Conservation (phyloP, 2,113 vertebrate genomes). For the Oreotrochilus melanogaster region DNA sequence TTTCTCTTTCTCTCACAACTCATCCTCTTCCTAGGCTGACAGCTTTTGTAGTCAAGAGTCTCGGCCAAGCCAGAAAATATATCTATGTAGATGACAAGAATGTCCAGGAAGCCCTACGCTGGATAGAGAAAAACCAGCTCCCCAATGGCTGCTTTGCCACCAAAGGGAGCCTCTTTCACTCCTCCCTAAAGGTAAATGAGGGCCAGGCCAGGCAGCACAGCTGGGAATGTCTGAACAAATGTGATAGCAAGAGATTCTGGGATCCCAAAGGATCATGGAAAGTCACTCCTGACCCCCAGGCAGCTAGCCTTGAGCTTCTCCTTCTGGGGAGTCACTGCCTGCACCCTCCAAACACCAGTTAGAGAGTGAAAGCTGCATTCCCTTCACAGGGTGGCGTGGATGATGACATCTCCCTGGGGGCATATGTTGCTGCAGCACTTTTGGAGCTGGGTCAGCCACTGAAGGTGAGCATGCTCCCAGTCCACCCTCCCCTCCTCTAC, state of each 20-base stretch:
- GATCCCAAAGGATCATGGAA: background rate
- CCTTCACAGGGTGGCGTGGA: slow-evolving; percentile 79
- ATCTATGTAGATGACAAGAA: slow-evolving; percentile 79
- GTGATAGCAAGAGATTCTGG: background rate
- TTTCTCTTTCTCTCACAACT: background rate
- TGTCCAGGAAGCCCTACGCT: slow-evolving; percentile 73
- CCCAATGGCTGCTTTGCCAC: slow-evolving; percentile 80
- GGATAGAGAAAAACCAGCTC: slow-evolving; percentile 79
- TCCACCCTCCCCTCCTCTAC: background rate
- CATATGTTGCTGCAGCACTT: slow-evolving; percentile 83
- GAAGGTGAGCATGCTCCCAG: slow-evolving; percentile 38
- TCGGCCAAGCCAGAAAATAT: slow-evolving; percentile 77
- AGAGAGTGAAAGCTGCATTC: background rate
- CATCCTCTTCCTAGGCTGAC: slow-evolving; percentile 80
- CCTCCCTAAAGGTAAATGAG: slow-evolving; percentile 81
- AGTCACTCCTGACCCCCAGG: background rate
- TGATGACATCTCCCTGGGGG: slow-evolving; percentile 83
- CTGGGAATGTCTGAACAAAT: background rate
- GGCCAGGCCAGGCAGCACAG: background rate
- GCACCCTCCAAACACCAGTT: background rate
- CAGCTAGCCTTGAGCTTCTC: background rate
- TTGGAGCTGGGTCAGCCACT: slow-evolving; percentile 78
- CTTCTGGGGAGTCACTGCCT: background rate
- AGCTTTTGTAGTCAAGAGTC: slow-evolving; percentile 88
- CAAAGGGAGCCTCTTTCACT: slow-evolving; percentile 82